phyloP scores from a whole-genome alignment of 1,140 invertebrate genomes.

The Drosophila setifemur region DNA sequence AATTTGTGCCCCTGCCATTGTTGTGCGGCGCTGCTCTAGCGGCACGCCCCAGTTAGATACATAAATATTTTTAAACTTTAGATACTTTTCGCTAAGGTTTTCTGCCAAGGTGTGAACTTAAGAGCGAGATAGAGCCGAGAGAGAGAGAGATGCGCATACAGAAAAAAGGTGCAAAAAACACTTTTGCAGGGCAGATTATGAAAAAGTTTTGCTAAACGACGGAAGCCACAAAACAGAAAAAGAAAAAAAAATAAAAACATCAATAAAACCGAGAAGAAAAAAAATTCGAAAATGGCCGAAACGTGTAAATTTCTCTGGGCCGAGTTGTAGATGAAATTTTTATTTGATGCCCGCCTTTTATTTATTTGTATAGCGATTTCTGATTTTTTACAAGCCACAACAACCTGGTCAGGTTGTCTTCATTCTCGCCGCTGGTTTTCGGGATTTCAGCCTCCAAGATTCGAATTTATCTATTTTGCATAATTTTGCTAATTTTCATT shows the following conservation, averaged over 20 bases:
- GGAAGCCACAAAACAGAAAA: conserved; percentile 13
- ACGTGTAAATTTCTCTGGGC: conserved; percentile 8
- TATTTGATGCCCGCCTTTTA: conserved; percentile 32
- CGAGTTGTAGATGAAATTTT: conserved; percentile 16
- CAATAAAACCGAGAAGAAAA: conserved; percentile 28
- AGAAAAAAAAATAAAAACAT: background rate
- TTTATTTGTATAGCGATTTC: conserved; percentile 69
- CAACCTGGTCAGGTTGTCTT: conserved; percentile 35
- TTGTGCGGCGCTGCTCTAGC: conserved; percentile 46
- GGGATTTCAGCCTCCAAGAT: too few relatives aligned
- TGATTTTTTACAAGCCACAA: conserved; percentile 70
- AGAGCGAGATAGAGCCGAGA: conserved; percentile 25
- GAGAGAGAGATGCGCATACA: background rate
- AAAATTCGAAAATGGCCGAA: conserved; percentile 58
- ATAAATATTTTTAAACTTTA: conserved; percentile 80
- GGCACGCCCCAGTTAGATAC: conserved; percentile 82
- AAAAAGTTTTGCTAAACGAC: conserved; percentile 66
- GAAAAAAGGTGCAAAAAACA: conserved; percentile 44
- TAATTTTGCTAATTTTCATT: conserved; percentile 75
- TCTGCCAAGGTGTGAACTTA: conserved; percentile 69
- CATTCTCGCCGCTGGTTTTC: background rate
- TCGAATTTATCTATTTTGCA: conserved; percentile 60
- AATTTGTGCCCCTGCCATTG: conserved; percentile 37
- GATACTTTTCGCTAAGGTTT: conserved; percentile 72
- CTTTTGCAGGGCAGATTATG: conserved; percentile 57